phyloP scores from a whole-genome alignment of 2,797 vertebrate species.

The Oryzias dopingdopingensis region DNA sequence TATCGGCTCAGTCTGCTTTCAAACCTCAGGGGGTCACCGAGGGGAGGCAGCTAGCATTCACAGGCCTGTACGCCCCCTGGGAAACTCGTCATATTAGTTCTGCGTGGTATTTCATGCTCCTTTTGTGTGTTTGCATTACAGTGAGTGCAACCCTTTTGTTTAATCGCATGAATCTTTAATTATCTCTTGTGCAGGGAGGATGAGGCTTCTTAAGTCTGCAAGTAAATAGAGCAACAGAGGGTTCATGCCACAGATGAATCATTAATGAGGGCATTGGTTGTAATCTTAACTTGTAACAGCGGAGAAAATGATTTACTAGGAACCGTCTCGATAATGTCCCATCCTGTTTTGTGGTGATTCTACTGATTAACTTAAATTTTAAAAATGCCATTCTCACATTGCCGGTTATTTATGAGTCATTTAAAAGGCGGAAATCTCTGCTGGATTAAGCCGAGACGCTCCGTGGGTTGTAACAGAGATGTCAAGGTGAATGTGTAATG shows the following conservation, averaged over 20 bases:
- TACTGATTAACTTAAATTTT: too few species aligned
- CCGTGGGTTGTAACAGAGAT: slow-evolving; percentile 54
- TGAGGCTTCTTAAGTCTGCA: slow-evolving; percentile 1
- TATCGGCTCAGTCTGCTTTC: slow-evolving; percentile 49
- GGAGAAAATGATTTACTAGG: slow-evolving; percentile 67
- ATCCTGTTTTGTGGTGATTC: too few species aligned
- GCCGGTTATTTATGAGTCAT: slow-evolving; percentile 29
- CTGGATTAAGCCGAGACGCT: slow-evolving; percentile 50
- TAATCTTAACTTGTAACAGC: slow-evolving; percentile 61
- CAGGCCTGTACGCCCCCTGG: slow-evolving; percentile 5
- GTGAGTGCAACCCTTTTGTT: slow-evolving; percentile 1
- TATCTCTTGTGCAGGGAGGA: slow-evolving; percentile 1
- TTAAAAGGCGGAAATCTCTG: slow-evolving; percentile 39
- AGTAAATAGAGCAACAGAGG: slow-evolving; percentile 41
- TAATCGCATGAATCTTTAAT: slow-evolving; percentile 11
- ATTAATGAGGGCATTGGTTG: slow-evolving; percentile 58
- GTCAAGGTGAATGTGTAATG: slow-evolving; percentile 68
- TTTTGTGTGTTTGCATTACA: slow-evolving; percentile 15
- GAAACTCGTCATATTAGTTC: slow-evolving; percentile 9
- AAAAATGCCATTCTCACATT: too few species aligned
- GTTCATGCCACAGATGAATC: slow-evolving; percentile 64
- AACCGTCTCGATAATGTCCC: slow-evolving; percentile 24
- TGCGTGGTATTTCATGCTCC: not conserved
- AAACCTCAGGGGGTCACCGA: slow-evolving; percentile 55
- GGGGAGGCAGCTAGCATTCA: slow-evolving; percentile 20